phyloP scores from a whole-genome alignment of 2,888 invertebrate species.

The Drymonia ruficornis region DNA sequence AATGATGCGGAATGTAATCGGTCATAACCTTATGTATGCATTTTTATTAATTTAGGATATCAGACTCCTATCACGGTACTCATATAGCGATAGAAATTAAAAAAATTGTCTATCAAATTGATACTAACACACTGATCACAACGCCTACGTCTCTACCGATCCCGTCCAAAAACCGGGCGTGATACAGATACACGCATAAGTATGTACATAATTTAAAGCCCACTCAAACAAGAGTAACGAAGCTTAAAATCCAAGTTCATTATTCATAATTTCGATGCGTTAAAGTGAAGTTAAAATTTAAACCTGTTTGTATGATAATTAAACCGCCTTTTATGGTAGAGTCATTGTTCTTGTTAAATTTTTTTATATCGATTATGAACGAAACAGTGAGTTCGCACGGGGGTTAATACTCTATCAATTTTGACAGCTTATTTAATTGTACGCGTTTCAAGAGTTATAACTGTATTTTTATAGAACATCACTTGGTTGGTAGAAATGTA shows the following conservation, averaged over 20 bases:
- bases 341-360: conserved; percentile 57
- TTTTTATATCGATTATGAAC: conserved; percentile 35
- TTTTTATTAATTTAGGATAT: too few species aligned
- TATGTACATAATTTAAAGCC: conserved; percentile 11
- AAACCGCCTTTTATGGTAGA: conserved; percentile 59
- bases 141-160: conserved; percentile 51
- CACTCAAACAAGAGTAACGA: conserved; percentile 64
- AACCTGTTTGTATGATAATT: conserved; percentile 73
- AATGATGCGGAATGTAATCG: too few species aligned
- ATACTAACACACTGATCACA: conserved; percentile 24
- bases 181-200: conserved; percentile 9
- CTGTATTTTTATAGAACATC: too few species aligned
- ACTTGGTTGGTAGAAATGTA: too few species aligned
- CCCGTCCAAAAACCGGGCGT: not conserved
- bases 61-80: too few species aligned
- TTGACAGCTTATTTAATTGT: conserved; percentile 18
- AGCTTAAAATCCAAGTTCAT: conserved; percentile 75
- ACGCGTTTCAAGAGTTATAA: conserved; percentile 3
- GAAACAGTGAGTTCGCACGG: conserved; percentile 22
- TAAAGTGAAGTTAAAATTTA: conserved; percentile 59
- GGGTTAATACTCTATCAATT: conserved; percentile 16
- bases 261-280: conserved; percentile 76
- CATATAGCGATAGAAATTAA: too few species aligned
- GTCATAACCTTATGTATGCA: too few species aligned
- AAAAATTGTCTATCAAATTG: too few species aligned